A percentile compares a stretch with the other conserved stretches of the same genome.
Evolutionary conservation across 2,888 invertebrate genomes (phyloP).

Genomic region (Nomada ferruginata): DNA sequence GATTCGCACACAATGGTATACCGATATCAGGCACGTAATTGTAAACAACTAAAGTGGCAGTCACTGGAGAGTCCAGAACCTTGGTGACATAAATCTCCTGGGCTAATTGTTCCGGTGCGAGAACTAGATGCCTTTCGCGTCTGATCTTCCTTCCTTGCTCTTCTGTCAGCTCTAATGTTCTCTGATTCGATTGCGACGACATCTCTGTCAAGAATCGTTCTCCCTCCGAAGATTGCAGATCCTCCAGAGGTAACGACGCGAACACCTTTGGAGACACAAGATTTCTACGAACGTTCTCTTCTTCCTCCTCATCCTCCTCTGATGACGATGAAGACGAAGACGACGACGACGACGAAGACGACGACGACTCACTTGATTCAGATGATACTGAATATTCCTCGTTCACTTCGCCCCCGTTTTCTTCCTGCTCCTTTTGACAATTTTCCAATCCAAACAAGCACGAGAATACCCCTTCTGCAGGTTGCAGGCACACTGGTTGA

Average conservation of each 20-base stretch:
- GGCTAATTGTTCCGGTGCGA: not conserved
- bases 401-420: not conserved
- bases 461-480: conserved; percentile 45
- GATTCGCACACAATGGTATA: conserved; percentile 76
- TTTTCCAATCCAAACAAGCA: conserved; percentile 46
- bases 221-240: conserved; percentile 3
- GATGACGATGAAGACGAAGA: too few species aligned
- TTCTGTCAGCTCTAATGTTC: not conserved
- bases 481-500: conserved; percentile 69
- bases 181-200: not conserved
- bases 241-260: not conserved
- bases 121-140: not conserved
- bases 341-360: too few species aligned
- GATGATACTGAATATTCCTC: not conserved
- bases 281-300: not conserved
- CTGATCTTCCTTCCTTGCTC: not conserved
- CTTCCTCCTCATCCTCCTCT: not conserved
- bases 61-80: conserved; percentile 75
- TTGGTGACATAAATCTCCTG: conserved; percentile 71
- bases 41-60: conserved; percentile 78
- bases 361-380: not conserved
- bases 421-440: conserved; percentile 51
- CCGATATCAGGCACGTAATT: conserved; percentile 80
- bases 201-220: not conserved
- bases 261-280: not conserved